phyloP scores from a whole-genome alignment of 2,797 vertebrate species.

The Neosilurus mollespiculum region DNA sequence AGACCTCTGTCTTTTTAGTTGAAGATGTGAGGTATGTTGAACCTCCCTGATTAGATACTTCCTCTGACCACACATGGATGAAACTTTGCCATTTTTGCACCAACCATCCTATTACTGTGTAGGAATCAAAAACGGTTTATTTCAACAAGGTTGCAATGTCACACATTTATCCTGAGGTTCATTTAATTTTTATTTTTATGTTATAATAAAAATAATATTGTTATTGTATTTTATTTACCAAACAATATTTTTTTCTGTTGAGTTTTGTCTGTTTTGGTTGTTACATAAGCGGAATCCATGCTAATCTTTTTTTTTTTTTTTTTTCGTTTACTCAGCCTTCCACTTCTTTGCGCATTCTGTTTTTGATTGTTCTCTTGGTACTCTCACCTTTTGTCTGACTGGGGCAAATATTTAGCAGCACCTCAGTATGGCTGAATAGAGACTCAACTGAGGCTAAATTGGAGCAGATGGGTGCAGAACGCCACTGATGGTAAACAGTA shows the following conservation, averaged over 20 bases:
- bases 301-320: not conserved
- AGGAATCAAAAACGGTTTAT: not conserved
- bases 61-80: slow-evolving; percentile 49
- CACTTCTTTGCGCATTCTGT: slow-evolving; percentile 25
- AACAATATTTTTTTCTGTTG: not conserved
- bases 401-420: slow-evolving; percentile 56
- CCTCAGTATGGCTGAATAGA: slow-evolving; percentile 52
- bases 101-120: not conserved
- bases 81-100: not conserved
- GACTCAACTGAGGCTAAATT: slow-evolving; percentile 55
- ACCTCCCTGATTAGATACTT: slow-evolving; percentile 39
- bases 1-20: slow-evolving; percentile 42
- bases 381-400: slow-evolving; percentile 54
- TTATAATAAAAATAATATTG: not conserved
- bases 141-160: not conserved
- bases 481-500: slow-evolving; percentile 49
- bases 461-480: slow-evolving; percentile 51
- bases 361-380: slow-evolving; percentile 38
- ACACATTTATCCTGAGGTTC: not conserved
- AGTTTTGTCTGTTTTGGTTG: not conserved
- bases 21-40: slow-evolving; percentile 33
- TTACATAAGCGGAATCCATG: not conserved
- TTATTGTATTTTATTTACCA: not conserved
- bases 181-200: not conserved
- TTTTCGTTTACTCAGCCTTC: slow-evolving; percentile 14